Evolutionary conservation across 1,140 invertebrate genomes (phyloP).

Genomic region (Procambarus clarkii): DNA sequence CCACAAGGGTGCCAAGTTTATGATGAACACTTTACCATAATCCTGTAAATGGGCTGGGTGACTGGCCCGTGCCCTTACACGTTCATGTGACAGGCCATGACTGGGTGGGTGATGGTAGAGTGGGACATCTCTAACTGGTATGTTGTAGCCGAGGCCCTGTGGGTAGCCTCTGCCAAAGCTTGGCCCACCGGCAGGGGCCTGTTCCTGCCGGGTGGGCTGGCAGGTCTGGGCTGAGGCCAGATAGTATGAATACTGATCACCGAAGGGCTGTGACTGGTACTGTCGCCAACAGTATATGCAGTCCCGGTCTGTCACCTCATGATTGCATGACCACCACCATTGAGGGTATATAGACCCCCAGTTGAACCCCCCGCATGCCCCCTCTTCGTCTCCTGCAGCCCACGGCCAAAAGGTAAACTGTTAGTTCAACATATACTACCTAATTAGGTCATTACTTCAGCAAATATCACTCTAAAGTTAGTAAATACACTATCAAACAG

Average conservation of each 20-base stretch:
- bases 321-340: slow-evolving; percentile 74
- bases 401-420: slow-evolving; percentile 25
- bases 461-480: neutral
- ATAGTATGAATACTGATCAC: slow-evolving; percentile 72
- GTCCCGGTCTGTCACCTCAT: slow-evolving; percentile 72
- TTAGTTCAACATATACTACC: slow-evolving; percentile 34
- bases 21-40: slow-evolving; percentile 61
- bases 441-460: neutral
- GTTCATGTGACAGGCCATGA: slow-evolving; percentile 62
- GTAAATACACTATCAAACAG: neutral
- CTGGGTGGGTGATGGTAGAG: slow-evolving; percentile 32
- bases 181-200: slow-evolving; percentile 30
- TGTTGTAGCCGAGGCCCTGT: slow-evolving; percentile 63
- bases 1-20: slow-evolving; percentile 52
- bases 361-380: slow-evolving; percentile 68
- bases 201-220: slow-evolving; percentile 46
- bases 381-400: slow-evolving; percentile 64
- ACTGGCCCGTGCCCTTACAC: slow-evolving; percentile 65
- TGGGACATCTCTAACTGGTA: slow-evolving; percentile 48
- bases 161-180: slow-evolving; percentile 28
- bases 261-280: slow-evolving; percentile 73
- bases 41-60: slow-evolving; percentile 52
- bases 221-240: slow-evolving; percentile 65
- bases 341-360: slow-evolving; percentile 73
- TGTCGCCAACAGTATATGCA: slow-evolving; percentile 73